Conservation (phyloP, 2,113 vertebrate species). For the Gobio gobio region DNA sequence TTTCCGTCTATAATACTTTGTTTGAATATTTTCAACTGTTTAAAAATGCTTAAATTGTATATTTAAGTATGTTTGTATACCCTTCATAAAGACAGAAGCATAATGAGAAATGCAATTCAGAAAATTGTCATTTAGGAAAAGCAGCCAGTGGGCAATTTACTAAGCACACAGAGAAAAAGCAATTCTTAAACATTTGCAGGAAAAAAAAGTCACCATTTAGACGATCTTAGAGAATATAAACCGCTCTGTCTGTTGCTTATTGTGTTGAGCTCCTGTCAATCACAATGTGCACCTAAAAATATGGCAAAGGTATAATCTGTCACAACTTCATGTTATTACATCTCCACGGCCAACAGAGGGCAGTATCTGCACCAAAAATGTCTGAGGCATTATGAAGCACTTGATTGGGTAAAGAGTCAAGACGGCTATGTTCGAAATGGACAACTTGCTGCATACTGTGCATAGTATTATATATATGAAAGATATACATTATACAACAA, state of each 20-base stretch:
- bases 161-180: background rate
- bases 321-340: background rate
- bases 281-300: constrained; percentile 43
- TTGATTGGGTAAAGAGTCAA: background rate
- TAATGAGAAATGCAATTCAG: constrained; percentile 8
- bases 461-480: background rate
- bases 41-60: no score
- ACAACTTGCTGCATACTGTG: background rate
- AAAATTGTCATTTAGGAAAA: background rate
- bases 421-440: background rate
- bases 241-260: background rate
- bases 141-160: background rate
- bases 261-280: background rate
- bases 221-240: background rate
- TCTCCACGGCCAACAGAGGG: background rate
- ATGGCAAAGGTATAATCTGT: background rate
- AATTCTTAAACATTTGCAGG: background rate
- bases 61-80: constrained; percentile 2
- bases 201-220: background rate
- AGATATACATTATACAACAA: background rate
- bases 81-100: background rate
- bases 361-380: background rate
- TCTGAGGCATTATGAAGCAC: background rate
- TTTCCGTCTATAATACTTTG: background rate
- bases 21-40: background rate